Evolutionary conservation across 2,797 vertebrate genomes (phyloP).

Genomic region (Cyprinella venusta): DNA sequence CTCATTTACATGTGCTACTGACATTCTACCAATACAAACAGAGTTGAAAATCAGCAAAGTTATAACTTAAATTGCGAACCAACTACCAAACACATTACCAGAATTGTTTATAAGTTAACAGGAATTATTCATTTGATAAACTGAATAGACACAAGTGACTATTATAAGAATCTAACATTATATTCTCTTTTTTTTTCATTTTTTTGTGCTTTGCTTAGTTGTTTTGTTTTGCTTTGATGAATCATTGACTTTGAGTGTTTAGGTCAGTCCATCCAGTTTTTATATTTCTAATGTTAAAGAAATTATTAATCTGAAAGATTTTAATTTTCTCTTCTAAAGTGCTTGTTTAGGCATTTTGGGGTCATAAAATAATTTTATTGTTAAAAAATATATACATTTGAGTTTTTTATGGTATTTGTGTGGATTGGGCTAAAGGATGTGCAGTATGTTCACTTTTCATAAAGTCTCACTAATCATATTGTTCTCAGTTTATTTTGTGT

Average conservation of each 20-base stretch:
- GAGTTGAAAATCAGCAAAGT: too few species aligned
- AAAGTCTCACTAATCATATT: not conserved
- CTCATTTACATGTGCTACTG: not conserved
- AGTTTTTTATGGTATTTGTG: not conserved
- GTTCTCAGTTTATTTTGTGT: conserved; percentile 6
- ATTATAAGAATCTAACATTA: not conserved
- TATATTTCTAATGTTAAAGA: not conserved
- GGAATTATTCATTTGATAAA: not conserved
- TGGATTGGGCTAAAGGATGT: not conserved
- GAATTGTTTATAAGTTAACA: not conserved
- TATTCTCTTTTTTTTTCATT: not conserved
- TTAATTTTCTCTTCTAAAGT: not conserved
- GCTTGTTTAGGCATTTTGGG: not conserved
- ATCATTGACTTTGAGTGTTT: not conserved
- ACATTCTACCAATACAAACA: not conserved
- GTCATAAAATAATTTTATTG: not conserved
- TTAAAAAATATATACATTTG: not conserved
- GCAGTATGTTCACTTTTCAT: not conserved
- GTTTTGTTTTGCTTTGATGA: not conserved
- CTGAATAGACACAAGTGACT: not conserved
- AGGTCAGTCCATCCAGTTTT: not conserved
- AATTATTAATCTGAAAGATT: not conserved
- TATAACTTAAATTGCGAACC: too few species aligned
- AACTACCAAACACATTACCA: not conserved
- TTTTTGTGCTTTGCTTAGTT: not conserved